These are phyloP conservation scores for Sus cebifrons DNA, from an alignment of 2,797 vertebrate species.

Conservation along the genomic window DNA sequence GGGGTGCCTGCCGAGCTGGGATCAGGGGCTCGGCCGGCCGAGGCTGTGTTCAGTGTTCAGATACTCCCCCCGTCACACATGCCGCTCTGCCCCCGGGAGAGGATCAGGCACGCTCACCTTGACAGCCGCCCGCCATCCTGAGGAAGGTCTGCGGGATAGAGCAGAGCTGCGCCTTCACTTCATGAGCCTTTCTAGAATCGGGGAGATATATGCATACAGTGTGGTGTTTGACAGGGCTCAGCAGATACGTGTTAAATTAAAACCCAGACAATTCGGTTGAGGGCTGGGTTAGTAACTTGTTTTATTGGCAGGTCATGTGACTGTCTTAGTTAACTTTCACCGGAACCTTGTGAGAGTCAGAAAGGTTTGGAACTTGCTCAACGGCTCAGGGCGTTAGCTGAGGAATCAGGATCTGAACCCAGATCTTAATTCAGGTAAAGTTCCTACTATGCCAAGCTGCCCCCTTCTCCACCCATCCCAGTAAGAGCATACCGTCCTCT, in stretches of 20 bases:
- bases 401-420: constrained; percentile 33
- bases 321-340: background rate
- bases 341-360: background rate
- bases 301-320: background rate
- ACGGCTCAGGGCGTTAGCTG: background rate
- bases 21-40: background rate
- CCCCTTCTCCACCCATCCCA: background rate
- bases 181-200: constrained; percentile 56
- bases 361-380: constrained; percentile 35
- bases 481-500: background rate
- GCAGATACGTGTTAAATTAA: background rate
- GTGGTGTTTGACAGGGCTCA: background rate
- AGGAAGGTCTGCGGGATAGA: constrained; percentile 58
- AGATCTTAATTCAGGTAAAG: constrained; percentile 17
- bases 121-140: constrained; percentile 54
- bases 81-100: background rate
- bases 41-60: background rate
- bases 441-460: background rate
- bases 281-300: background rate
- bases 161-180: constrained; percentile 47
- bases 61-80: background rate
- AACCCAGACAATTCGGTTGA: background rate
- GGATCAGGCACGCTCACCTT: constrained; percentile 1
- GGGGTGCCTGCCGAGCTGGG: background rate
- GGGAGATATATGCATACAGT: constrained; percentile 3